Conservation (phyloP, 2,797 vertebrate species). For the Enteromius viviparus region DNA sequence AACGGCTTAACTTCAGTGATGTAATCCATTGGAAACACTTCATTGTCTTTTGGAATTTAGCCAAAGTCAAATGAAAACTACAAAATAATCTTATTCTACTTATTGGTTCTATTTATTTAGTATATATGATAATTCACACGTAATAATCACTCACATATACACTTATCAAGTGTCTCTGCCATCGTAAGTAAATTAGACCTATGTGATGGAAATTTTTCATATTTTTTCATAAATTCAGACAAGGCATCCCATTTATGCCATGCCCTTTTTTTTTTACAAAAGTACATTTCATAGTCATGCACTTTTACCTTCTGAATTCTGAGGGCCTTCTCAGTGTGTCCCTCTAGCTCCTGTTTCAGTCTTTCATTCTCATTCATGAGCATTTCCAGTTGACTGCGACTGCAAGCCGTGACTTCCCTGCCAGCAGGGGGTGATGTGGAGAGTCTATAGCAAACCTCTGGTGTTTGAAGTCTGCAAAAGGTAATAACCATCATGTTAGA, state of each 20-base stretch:
- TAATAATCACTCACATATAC: neutral
- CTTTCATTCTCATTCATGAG: conserved; percentile 90
- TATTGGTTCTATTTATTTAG: neutral
- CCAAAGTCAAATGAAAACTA: conserved; percentile 36
- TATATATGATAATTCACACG: neutral
- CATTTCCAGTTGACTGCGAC: conserved; percentile 79
- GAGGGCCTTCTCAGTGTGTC: conserved; percentile 81
- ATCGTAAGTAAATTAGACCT: neutral
- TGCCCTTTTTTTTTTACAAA: neutral
- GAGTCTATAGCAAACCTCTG: conserved; percentile 68
- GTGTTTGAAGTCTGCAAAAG: conserved; percentile 72
- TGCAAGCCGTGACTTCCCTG: conserved; percentile 76
- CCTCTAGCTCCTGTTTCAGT: conserved; percentile 87
- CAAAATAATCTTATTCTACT: conserved; percentile 3
- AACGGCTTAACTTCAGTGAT: conserved; percentile 70
- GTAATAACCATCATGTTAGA: conserved; percentile 2
- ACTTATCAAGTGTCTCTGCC: neutral
- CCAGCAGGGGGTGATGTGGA: conserved; percentile 75
- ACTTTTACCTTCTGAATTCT: conserved; percentile 90
- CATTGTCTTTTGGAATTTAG: conserved; percentile 13
- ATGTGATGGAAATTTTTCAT: neutral
- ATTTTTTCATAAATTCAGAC: neutral
- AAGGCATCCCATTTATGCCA: neutral
- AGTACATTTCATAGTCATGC: neutral
- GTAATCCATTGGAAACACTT: conserved; percentile 66